Conservation (phyloP, 2,888 invertebrate genomes). For the Eremobia ochroleuca region DNA sequence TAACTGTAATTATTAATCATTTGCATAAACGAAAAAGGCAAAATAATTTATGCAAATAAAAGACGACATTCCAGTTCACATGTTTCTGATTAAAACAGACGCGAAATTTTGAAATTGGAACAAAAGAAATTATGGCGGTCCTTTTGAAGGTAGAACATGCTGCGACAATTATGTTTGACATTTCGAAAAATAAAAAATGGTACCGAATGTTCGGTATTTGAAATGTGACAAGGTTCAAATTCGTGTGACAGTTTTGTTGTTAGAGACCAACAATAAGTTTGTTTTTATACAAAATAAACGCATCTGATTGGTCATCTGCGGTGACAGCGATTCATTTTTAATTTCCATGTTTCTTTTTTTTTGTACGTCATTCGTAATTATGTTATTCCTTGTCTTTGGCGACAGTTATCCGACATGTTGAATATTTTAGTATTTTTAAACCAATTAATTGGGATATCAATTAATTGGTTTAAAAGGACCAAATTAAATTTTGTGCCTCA, state of each 20-base stretch:
- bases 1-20: conserved; percentile 21
- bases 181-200: background rate
- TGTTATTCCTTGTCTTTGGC: conserved; percentile 62
- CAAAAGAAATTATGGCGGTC: conserved; percentile 64
- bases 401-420: conserved; percentile 51
- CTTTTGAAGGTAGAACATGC: conserved; percentile 60
- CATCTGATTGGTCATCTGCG: conserved; percentile 65
- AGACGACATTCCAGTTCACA: conserved; percentile 58
- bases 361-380: conserved; percentile 61
- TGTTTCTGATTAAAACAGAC: conserved; percentile 57
- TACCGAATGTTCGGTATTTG: background rate
- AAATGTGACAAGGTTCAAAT: conserved; percentile 11
- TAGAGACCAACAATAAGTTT: background rate
- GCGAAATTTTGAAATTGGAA: conserved; percentile 64
- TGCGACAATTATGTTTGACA: conserved; percentile 27
- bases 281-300: conserved; percentile 53
- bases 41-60: conserved; percentile 51
- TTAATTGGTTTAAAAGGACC: conserved; percentile 49
- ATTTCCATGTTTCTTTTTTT: conserved; percentile 48
- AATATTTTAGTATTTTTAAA: conserved; percentile 45
- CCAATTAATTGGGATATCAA: conserved; percentile 53
- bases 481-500: conserved; percentile 15
- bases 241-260: conserved; percentile 8
- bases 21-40: conserved; percentile 1
- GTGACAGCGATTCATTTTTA: conserved; percentile 65